Conservation (phyloP, 2,888 invertebrate genomes). For the Thalpophila matura region DNA sequence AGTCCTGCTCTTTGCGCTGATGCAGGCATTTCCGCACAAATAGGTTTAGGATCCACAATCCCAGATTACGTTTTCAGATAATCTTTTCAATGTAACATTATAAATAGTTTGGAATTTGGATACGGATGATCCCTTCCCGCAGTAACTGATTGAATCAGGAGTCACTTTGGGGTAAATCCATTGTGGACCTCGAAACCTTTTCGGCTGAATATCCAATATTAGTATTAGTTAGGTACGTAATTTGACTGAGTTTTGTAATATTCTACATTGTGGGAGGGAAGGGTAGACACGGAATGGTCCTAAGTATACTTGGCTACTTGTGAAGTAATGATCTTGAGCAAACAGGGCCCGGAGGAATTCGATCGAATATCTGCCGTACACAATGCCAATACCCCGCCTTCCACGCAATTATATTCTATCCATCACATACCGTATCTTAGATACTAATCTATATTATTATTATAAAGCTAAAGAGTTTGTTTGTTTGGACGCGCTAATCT, state of each 20-base stretch:
- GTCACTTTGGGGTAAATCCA: slow-evolving; percentile 33
- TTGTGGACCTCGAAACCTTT: slow-evolving; percentile 39
- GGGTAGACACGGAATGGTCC: slow-evolving; percentile 19
- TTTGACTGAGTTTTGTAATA: slow-evolving; percentile 40
- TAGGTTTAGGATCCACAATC: not conserved
- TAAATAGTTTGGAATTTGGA: slow-evolving; percentile 27
- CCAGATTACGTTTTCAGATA: not conserved
- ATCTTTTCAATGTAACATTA: slow-evolving; percentile 31
- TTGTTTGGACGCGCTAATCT: no score
- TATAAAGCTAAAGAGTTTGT: no score
- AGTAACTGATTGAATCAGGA: slow-evolving; percentile 47
- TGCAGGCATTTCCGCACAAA: not conserved
- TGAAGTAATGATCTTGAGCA: not conserved
- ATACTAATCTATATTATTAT: no score
- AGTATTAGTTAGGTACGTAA: slow-evolving; percentile 8
- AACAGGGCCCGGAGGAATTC: not conserved
- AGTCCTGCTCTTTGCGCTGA: not conserved
- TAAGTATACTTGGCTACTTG: slow-evolving; percentile 35
- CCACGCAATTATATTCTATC: no score
- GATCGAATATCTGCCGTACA: slow-evolving; percentile 8
- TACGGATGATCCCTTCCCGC: slow-evolving; percentile 14
- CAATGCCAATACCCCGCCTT: no score
- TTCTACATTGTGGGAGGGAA: slow-evolving; percentile 5
- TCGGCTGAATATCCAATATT: slow-evolving; percentile 37
- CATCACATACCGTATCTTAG: no score